Conservation (phyloP, 2,113 vertebrate genomes). For the Chionis minor region DNA sequence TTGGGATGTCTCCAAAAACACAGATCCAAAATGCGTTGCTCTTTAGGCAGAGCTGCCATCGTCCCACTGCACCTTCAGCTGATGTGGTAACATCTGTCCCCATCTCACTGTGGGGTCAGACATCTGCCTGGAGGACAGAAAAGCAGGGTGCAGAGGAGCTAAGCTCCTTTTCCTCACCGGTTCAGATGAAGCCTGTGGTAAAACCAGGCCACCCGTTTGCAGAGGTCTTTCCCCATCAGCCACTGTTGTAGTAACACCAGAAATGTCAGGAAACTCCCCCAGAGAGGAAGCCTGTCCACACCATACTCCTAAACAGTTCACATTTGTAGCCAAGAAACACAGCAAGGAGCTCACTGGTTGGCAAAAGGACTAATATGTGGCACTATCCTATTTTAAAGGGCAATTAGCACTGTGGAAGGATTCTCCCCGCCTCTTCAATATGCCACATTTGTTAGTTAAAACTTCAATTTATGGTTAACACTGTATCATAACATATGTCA, state of each 20-base stretch:
- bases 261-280: not conserved
- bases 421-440: not conserved
- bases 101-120: not conserved
- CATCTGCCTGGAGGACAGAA: not conserved
- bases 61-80: not conserved
- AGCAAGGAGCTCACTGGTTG: not conserved
- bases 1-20: not conserved
- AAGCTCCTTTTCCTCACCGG: not conserved
- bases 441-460: not conserved
- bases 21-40: not conserved
- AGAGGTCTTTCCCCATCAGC: not conserved
- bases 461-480: not conserved
- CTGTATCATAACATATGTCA: not conserved
- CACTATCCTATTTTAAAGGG: not conserved
- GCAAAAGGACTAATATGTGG: not conserved
- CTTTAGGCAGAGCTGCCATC: not conserved
- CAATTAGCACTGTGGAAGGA: not conserved
- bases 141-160: not conserved
- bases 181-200: not conserved
- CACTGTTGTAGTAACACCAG: not conserved
- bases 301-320: not conserved
- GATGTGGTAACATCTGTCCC: not conserved
- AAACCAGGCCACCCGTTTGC: not conserved
- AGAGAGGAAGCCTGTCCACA: not conserved
- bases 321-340: not conserved